Base-by-base conservation (phyloP, 2,113 vertebrate genomes). In the Anoura caudifer region DNA sequence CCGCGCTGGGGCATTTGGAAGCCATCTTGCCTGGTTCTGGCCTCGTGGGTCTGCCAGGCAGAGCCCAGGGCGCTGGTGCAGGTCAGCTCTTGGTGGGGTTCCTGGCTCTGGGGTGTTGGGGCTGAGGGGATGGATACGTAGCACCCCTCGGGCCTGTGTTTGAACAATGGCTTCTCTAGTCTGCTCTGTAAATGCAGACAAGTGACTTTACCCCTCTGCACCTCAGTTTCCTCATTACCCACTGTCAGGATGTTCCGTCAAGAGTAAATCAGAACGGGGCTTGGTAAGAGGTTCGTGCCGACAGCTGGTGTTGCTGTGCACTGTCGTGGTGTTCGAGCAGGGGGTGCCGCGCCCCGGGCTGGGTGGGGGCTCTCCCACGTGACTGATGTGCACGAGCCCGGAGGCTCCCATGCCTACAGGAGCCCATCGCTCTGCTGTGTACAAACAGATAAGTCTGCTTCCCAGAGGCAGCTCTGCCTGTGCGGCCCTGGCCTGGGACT, bases 311-410 rank as follows among this genome's bases (percentile, higher is more conserved):
- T 33, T 28, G 16, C 28, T 31, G 26, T 52, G 19, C 16, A 43
- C 16, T 24, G 28, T 33, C 4, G 0, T 41, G 24, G 19, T 36
- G 14, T 16, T 43, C 15, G 54, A 15, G 41, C 1, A 26, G 8
- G 17, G 26, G 59, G 7, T 20, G 9, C 28, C 59, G 52, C 6
- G 4, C 19, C 59, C 45, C 0, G 0, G 6, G 7, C n/a, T 8
- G 19, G n/a, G 24, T 3, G 41, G 73, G 26, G 52, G 33, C 61
- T 67, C 12, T 5, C 50, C 5, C n/a, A 0, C 0, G 9, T 20
- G 36, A 17, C 36, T 19, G 24, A 31, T 9, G 0, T 19, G 50
- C 20, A 11, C 0, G 0, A 50, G 15, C 28, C 20, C 0, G 1
- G 31, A 14, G 54, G 14, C 47, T 20, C 5, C 43, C 31, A 2